Base-by-base conservation (phyloP, 1,140 invertebrate species). In the Drosophila nannoptera region DNA sequence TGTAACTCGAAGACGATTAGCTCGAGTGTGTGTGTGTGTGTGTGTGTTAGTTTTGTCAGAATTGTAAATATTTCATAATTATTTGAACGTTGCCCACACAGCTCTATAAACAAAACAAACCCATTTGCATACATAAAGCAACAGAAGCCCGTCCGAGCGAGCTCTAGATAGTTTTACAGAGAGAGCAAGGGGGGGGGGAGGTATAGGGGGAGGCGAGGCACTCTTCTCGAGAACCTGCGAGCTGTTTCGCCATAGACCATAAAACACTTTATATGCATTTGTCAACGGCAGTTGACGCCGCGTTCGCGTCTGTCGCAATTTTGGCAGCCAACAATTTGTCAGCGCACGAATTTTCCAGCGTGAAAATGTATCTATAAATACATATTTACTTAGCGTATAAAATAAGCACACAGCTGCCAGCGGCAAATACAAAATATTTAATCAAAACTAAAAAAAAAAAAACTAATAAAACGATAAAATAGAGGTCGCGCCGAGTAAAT, bases 241-340 rank as follows among this genome's bases (percentile, higher is more conserved):
- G 54, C 75, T 43, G 14, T 84, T 84, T 84, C 81, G 77, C 77
- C 81, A 84, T 77, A 16, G 6, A 4, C 52, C 42, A 64, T 45
- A 63, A 63, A 63, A 22, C 62, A 70, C 68, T 70, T 66, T 48
- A 65, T 81, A 56, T 77, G 72, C 77, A 87, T 87, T 87, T 87
- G 83, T 87, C 83, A 87, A 66, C 76, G 53, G 22, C 22, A 22
- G 50, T 68, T 87, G 82, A 83, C 77, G 62, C 36, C 40, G 40
- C 40, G 40, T 43, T 14, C 29, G 54, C 40, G 16, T 63, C 76
- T 87, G 78, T 87, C 83, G 84, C 75, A 77, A 83, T 71, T 87
- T 84, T 77, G 78, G 74, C 67, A 76, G 73, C 40, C 56, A 33
- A 83, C 78, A 83, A 83, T 87, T 87, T 87, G 75, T 87, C 83